A percentile compares a stretch with the other conserved stretches of the same genome.
These are phyloP conservation scores for Setophaga petechia DNA, from an alignment of 2,113 vertebrate genomes.

Conservation along the genomic window DNA sequence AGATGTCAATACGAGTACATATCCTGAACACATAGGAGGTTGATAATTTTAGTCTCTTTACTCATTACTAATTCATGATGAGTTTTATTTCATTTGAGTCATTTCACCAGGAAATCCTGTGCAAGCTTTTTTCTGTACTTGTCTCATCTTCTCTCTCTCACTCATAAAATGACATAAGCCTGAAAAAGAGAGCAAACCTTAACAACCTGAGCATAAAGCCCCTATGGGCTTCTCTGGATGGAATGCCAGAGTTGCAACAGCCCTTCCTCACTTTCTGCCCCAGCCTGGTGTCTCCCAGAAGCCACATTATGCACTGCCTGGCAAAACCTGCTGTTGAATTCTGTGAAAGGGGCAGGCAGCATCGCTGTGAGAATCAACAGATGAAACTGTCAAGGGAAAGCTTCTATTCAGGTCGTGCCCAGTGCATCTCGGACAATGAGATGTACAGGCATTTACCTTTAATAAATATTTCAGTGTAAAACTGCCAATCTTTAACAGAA, in stretches of 20 bases:
- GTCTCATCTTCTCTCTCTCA: neutral
- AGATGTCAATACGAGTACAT: neutral
- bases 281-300: neutral
- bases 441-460: neutral
- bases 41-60: neutral
- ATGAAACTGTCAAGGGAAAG: neutral
- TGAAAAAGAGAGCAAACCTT: neutral
- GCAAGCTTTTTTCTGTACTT: neutral
- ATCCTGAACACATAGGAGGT: neutral
- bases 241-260: neutral
- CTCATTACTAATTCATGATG: neutral
- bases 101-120: neutral
- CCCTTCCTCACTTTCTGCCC: neutral
- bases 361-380: neutral
- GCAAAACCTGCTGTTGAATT: neutral
- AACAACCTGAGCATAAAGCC: neutral
- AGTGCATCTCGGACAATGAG: neutral
- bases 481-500: neutral
- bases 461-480: neutral
- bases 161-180: neutral
- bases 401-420: neutral
- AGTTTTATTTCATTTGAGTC: neutral
- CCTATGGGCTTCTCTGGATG: neutral
- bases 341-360: neutral
- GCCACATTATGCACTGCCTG: neutral